A percentile compares a stretch with the other conserved stretches of the same genome.
These are phyloP conservation scores for Gadus chalcogrammus DNA, from an alignment of 2,113 vertebrate species.

Conservation along the genomic window DNA sequence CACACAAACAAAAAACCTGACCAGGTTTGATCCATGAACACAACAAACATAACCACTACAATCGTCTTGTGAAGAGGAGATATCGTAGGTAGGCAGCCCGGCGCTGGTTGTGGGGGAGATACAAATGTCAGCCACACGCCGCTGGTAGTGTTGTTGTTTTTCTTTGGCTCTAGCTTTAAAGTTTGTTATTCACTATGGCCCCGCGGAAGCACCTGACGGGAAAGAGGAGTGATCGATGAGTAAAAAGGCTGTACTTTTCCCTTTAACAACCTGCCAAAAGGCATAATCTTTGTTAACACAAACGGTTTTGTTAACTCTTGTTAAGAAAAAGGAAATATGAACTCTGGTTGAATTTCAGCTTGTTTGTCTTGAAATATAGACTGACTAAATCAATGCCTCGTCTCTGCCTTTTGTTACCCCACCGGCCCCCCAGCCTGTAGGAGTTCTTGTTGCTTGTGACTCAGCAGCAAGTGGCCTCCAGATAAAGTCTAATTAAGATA, in stretches of 20 bases:
- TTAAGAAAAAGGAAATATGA: not conserved
- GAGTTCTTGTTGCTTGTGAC: constrained; percentile 50
- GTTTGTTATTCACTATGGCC: constrained; percentile 22
- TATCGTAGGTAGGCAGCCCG: not conserved
- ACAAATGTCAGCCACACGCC: not conserved
- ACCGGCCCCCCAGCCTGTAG: not conserved
- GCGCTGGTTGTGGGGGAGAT: constrained; percentile 21
- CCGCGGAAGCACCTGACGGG: not conserved
- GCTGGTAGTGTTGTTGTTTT: constrained; percentile 33
- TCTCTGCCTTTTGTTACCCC: constrained; percentile 35
- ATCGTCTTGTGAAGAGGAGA: constrained; percentile 19
- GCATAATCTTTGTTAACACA: not conserved
- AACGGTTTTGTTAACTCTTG: not conserved
- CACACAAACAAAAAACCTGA: constrained; percentile 15
- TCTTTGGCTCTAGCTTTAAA: constrained; percentile 35
- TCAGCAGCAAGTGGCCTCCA: constrained; percentile 70
- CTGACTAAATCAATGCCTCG: constrained; percentile 23
- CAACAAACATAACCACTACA: constrained; percentile 20
- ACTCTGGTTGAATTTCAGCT: constrained; percentile 1
- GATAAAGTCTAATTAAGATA: constrained; percentile 83
- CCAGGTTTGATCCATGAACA: not conserved
- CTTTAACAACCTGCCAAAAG: not conserved
- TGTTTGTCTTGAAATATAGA: not conserved
- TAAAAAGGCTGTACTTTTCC: not conserved
- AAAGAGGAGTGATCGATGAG: constrained; percentile 38